A percentile compares a stretch with the other conserved stretches of the same genome.
Conservation (phyloP, 2,888 invertebrate genomes). For the Imbricaverruca yamaguchii region DNA sequence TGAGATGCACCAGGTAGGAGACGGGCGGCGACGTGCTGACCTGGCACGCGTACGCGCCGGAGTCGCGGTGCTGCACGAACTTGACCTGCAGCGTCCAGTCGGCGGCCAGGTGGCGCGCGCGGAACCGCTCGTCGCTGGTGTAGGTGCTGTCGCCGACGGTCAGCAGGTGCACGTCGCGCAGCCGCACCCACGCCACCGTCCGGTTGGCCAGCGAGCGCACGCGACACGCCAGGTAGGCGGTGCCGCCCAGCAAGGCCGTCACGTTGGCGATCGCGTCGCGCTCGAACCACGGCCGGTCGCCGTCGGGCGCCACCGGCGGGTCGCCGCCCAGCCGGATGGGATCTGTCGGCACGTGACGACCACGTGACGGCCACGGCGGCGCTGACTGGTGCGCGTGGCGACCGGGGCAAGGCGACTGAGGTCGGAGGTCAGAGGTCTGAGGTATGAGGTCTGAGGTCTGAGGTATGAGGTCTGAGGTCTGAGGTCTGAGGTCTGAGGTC, state of each 20-base stretch:
- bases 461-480: too few relatives aligned
- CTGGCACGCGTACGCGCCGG: conserved; percentile 88
- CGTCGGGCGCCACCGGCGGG: conserved; percentile 14
- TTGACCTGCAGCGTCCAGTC: conserved; percentile 89
- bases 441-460: too few relatives aligned
- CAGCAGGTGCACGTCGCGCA: conserved; percentile 79
- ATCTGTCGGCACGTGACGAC: neutral
- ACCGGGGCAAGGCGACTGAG: too few relatives aligned
- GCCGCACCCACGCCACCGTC: conserved; percentile 87
- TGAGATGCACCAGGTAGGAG: conserved; percentile 82
- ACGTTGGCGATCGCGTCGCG: conserved; percentile 60
- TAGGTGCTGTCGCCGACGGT: conserved; percentile 88
- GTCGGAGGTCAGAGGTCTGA: too few relatives aligned
- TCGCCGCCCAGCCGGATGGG: neutral
- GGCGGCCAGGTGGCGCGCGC: conserved; percentile 68
- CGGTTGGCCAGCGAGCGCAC: conserved; percentile 86
- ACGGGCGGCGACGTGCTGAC: conserved; percentile 87
- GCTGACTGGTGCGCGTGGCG: neutral
- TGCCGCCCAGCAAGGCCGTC: conserved; percentile 78
- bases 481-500: too few relatives aligned
- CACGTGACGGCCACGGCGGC: neutral
- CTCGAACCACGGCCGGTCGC: conserved; percentile 62
- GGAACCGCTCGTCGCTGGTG: conserved; percentile 83
- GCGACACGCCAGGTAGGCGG: conserved; percentile 79
- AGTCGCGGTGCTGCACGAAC: conserved; percentile 81